phyloP scores from a whole-genome alignment of 1,140 invertebrate genomes.

The Bombus haemorrhoidalis region DNA sequence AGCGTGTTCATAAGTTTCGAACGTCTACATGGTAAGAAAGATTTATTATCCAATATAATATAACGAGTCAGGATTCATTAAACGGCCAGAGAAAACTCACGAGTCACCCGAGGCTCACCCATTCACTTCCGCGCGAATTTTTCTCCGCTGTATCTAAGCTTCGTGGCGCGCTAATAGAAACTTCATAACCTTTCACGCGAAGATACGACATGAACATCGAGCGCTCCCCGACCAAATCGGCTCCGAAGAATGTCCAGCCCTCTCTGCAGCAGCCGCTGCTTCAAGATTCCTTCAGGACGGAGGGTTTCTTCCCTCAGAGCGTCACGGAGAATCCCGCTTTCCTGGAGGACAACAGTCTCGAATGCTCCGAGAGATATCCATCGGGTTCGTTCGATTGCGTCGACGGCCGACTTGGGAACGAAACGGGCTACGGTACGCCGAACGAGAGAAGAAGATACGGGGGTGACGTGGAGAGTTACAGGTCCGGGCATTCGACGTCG shows the following conservation, averaged over 20 bases:
- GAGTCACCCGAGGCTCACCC: constrained; percentile 1
- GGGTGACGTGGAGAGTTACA: constrained; percentile 56
- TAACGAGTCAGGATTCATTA: constrained; percentile 1
- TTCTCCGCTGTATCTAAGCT: not conserved
- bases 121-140: constrained; percentile 37
- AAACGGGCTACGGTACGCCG: constrained; percentile 52
- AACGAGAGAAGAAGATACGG: constrained; percentile 61
- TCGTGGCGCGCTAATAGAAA: constrained; percentile 31
- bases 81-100: constrained; percentile 16
- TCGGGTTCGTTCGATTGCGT: constrained; percentile 74
- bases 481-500: constrained; percentile 72
- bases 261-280: constrained; percentile 29
- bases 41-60: constrained; percentile 11
- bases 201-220: constrained; percentile 75
- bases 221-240: constrained; percentile 67
- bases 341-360: constrained; percentile 70
- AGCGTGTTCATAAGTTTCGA: not conserved
- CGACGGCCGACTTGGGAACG: constrained; percentile 69
- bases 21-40: not conserved
- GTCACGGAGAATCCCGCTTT: constrained; percentile 68
- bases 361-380: constrained; percentile 67
- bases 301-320: constrained; percentile 77
- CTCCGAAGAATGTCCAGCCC: constrained; percentile 63
- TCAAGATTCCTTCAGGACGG: constrained; percentile 66
- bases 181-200: constrained; percentile 43